These are phyloP conservation scores for Rhynchomys soricoides DNA, from an alignment of 2,113 vertebrate genomes.

Conservation along the genomic window DNA sequence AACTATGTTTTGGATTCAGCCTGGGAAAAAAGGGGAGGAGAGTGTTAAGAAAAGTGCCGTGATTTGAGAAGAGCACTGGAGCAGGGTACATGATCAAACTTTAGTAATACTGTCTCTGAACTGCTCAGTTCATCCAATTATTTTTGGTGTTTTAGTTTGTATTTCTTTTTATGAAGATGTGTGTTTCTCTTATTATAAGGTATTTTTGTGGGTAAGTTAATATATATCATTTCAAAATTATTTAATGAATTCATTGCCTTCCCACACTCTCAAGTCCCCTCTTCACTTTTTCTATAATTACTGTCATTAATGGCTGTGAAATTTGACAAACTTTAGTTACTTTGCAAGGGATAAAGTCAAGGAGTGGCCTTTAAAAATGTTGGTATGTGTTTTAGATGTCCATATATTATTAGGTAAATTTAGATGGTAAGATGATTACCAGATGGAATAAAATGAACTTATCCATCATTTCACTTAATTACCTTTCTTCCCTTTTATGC, in stretches of 20 bases:
- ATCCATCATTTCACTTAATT: background rate
- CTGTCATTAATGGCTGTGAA: constrained; percentile 18
- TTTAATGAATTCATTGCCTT: constrained; percentile 33
- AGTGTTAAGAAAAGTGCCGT: background rate
- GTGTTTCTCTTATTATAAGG: background rate
- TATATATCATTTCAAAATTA: constrained; percentile 21
- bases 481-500: background rate
- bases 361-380: background rate
- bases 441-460: background rate
- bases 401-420: background rate
- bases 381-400: background rate
- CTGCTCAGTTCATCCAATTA: background rate
- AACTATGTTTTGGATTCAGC: background rate
- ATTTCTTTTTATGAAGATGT: background rate
- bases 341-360: background rate
- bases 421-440: background rate
- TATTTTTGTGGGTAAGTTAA: background rate
- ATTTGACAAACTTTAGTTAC: constrained; percentile 24
- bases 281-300: constrained; percentile 38
- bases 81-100: background rate
- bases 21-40: background rate
- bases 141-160: constrained; percentile 23
- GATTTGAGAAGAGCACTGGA: constrained; percentile 11
- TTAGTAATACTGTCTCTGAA: background rate
- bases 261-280: background rate